These are phyloP conservation scores for Schizothorax lantsangensis DNA, from an alignment of 2,797 vertebrate species.

Conservation along the genomic window DNA sequence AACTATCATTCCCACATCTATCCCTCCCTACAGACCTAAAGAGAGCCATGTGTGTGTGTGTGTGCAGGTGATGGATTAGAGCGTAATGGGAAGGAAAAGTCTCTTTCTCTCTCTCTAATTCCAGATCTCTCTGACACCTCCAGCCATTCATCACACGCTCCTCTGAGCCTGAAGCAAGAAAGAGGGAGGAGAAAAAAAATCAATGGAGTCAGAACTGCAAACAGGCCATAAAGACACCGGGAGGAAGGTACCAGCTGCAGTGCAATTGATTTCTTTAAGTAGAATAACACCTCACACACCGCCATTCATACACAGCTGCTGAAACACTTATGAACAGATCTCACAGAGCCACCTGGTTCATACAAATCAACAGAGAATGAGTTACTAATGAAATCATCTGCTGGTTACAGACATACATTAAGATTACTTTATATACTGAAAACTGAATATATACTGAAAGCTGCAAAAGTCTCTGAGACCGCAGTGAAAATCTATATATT, in stretches of 20 bases:
- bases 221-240: slow-evolving; percentile 12
- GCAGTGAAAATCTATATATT: too few species aligned
- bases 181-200: slow-evolving; percentile 2
- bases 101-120: slow-evolving; percentile 57
- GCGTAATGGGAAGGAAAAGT: slow-evolving; percentile 27
- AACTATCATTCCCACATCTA: not conserved
- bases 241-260: slow-evolving; percentile 21
- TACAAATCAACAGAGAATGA: not conserved
- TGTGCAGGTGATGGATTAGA: slow-evolving; percentile 29
- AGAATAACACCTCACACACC: not conserved
- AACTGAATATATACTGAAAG: not conserved
- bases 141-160: slow-evolving; percentile 65
- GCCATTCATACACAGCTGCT: not conserved
- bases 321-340: not conserved
- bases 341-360: not conserved
- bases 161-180: slow-evolving; percentile 5
- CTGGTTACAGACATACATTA: not conserved
- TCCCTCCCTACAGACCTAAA: not conserved
- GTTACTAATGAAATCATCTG: not conserved
- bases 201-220: slow-evolving; percentile 33
- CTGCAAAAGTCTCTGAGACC: too few species aligned
- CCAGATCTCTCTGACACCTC: slow-evolving; percentile 72
- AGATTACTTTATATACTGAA: not conserved
- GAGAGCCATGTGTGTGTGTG: slow-evolving; percentile 38
- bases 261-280: slow-evolving; percentile 21